phyloP scores from a whole-genome alignment of 2,797 vertebrate species.

The Diplodus puntazzo region DNA sequence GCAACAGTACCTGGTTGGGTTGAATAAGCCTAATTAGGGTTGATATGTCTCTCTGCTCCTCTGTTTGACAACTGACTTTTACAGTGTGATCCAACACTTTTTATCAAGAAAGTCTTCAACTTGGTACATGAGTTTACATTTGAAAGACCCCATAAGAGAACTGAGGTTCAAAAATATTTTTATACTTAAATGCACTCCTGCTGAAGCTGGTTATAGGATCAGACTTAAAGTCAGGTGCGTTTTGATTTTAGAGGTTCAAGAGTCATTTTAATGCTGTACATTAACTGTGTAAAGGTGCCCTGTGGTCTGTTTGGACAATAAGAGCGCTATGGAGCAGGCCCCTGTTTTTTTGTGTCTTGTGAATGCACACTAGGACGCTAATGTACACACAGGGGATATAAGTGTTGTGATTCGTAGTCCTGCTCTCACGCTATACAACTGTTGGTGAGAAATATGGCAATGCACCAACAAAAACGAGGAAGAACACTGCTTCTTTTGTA shows the following conservation, averaged over 20 bases:
- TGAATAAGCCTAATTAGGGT: slow-evolving; percentile 40
- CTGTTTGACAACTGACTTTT: slow-evolving; percentile 26
- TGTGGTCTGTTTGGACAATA: neutral
- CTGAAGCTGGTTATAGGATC: too few relatives aligned
- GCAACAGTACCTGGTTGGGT: slow-evolving; percentile 31
- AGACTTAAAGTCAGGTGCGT: neutral
- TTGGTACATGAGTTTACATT: neutral
- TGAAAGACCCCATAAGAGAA: neutral
- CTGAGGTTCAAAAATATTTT: neutral
- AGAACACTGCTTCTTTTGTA: neutral
- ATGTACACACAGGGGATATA: neutral
- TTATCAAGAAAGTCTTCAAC: slow-evolving; percentile 10
- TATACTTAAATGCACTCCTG: neutral
- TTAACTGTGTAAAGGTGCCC: neutral
- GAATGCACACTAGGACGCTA: neutral
- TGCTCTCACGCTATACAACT: neutral
- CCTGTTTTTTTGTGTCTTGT: neutral
- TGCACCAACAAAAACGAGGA: neutral
- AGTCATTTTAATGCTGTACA: neutral
- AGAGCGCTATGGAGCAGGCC: neutral
- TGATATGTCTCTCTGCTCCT: slow-evolving; percentile 41
- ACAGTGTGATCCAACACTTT: slow-evolving; percentile 21
- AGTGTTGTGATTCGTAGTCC: neutral
- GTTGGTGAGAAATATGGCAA: slow-evolving; percentile 1
- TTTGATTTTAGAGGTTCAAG: neutral